Base-by-base conservation (phyloP, 2,797 vertebrate genomes). In the Tragelaphus eurycerus region DNA sequence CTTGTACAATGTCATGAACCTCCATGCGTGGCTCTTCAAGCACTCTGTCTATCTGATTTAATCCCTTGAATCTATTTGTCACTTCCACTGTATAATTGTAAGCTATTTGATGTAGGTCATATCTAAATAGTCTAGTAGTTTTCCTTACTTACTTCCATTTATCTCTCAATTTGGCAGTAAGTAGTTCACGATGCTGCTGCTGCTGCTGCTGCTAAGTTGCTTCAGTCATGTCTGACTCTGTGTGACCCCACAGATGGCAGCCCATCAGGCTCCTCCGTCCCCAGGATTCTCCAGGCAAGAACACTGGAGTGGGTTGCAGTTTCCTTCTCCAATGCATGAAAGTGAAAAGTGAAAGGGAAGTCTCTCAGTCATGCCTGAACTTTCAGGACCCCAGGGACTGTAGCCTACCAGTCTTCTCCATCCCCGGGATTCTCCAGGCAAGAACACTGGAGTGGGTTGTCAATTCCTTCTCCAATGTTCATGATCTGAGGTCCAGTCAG, bases 341-440 rank as follows among this genome's bases (percentile, higher is more conserved):
- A 55, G 54, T 55, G 54, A 55, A 55, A 54, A 54, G 16, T 54
- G 52, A 54, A 17, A 54, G 52, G 17, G 16, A 54, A 54, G 52
- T 54, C 17, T 6, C 17, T 19, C 54, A 55, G 54, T 55, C 3
- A 0, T 10, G 8, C 10, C 55, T 0, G 55, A 57, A 21, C 3
- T 21, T 57, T 21, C 0, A 2, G 1, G 19, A 55, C 54, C 7
- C 54, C 54, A 23, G 19, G 19, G 54, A 55, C 54, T 21, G 19
- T 23, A 55, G 54, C 19, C 54, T 23, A 55, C 21, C 55, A 57
- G 55, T 21, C 55, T 57, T 1, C 9, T 57, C 55, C 55, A 57
- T 57, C 55, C 21, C 23, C 1, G 9, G 55, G 23, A 57, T 57
- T 57, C 55, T 57, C 55, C 23, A 57, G 55, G 55, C 8, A 57